Conservation (phyloP, 1,140 invertebrate species). For the Lordiphosa mommai region DNA sequence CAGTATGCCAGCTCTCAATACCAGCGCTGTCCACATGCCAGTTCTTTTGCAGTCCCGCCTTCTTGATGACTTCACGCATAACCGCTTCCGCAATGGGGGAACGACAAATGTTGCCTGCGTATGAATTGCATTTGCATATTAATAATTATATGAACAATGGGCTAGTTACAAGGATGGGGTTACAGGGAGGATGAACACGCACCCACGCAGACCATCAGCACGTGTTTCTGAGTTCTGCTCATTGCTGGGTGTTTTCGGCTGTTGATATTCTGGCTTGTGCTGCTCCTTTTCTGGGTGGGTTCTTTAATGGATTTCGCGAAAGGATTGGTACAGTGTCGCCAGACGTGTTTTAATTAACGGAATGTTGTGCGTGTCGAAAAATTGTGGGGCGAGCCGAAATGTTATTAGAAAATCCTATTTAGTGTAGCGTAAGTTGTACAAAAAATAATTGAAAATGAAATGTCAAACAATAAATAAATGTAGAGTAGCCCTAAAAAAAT, state of each 20-base stretch:
- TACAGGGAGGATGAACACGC: slow-evolving; percentile 21
- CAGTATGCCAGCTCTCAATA: slow-evolving; percentile 90
- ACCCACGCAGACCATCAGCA: slow-evolving; percentile 81
- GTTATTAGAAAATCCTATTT: not conserved
- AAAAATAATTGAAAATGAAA: slow-evolving; percentile 10
- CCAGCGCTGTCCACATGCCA: slow-evolving; percentile 95
- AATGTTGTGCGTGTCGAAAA: no score
- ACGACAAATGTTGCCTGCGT: slow-evolving; percentile 91
- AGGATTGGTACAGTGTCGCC: not conserved
- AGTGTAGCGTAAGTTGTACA: slow-evolving; percentile 6
- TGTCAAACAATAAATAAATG: not conserved
- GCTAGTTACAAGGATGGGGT: slow-evolving; percentile 1
- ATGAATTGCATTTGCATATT: slow-evolving; percentile 16
- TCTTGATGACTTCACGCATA: slow-evolving; percentile 87
- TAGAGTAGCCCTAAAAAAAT: no score
- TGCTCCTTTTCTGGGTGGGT: not conserved
- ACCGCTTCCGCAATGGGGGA: slow-evolving; percentile 96
- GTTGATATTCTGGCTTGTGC: no score
- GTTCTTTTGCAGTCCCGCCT: slow-evolving; percentile 82
- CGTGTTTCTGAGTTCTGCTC: slow-evolving; percentile 9
- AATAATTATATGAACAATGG: slow-evolving; percentile 5
- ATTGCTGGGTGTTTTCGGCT: slow-evolving; percentile 6
- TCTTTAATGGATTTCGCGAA: no score
- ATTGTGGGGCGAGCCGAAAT: no score
- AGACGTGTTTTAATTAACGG: no score